Evolutionary conservation across 2,797 vertebrate genomes (phyloP).

Genomic region (Gymnocypris eckloni): DNA sequence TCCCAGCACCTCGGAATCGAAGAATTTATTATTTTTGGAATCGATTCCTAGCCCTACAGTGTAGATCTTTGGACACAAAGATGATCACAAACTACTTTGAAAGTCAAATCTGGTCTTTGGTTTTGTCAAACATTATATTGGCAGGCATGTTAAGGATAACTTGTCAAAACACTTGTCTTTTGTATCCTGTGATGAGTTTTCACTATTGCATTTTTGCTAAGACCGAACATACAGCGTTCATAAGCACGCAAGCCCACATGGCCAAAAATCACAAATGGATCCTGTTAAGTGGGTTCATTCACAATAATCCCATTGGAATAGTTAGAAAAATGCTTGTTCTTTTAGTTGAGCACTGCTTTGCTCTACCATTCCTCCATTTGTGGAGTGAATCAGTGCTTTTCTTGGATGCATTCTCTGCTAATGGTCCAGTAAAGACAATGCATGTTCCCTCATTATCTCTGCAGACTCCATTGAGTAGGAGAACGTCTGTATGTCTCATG

Average conservation of each 20-base stretch:
- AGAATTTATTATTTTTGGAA: too few species aligned
- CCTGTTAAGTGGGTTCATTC: slow-evolving; percentile 10
- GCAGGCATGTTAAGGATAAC: not conserved
- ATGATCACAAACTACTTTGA: slow-evolving; percentile 21
- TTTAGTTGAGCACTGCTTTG: not conserved
- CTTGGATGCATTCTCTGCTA: slow-evolving; percentile 42
- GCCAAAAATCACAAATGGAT: slow-evolving; percentile 29
- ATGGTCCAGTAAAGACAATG: slow-evolving; percentile 55
- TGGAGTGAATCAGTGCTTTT: slow-evolving; percentile 41
- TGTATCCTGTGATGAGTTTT: not conserved
- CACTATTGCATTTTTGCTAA: not conserved
- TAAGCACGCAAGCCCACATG: not conserved
- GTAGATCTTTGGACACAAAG: slow-evolving; percentile 6
- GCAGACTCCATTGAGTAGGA: slow-evolving; percentile 29
- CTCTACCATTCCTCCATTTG: slow-evolving; percentile 23
- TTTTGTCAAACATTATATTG: slow-evolving; percentile 35
- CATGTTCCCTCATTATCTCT: slow-evolving; percentile 40
- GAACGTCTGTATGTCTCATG: slow-evolving; percentile 21
- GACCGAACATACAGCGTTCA: not conserved
- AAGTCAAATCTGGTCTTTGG: slow-evolving; percentile 22
- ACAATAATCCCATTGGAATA: slow-evolving; percentile 23
- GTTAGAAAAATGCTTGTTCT: not conserved
- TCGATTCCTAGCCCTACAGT: not conserved
- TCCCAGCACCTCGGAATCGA: too few species aligned
- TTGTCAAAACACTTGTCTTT: slow-evolving; percentile 34